phyloP scores from a whole-genome alignment of 1,140 invertebrate species.

The Episyrphus balteatus region DNA sequence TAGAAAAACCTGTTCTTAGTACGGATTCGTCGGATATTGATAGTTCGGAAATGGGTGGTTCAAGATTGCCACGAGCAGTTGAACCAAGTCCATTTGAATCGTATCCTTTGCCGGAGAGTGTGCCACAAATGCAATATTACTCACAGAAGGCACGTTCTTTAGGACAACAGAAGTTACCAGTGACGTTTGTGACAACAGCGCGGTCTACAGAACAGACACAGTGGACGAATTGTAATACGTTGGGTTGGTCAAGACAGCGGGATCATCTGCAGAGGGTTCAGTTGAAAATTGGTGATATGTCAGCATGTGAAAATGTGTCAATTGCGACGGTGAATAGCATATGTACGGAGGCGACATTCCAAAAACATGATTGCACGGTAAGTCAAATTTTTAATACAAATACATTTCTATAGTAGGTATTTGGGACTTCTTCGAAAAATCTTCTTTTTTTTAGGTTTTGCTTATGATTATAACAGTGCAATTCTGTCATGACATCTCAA shows the following conservation, averaged over 20 bases:
- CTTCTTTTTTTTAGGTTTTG: no score
- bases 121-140: constrained; percentile 29
- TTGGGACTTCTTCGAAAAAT: no score
- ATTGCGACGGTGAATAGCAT: constrained; percentile 69
- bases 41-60: constrained; percentile 15
- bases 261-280: constrained; percentile 69
- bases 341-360: constrained; percentile 68
- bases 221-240: constrained; percentile 58
- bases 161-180: constrained; percentile 1
- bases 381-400: constrained; percentile 33
- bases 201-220: constrained; percentile 7
- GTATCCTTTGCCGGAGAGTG: constrained; percentile 26
- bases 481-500: no score
- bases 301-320: constrained; percentile 70
- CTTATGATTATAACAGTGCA: no score
- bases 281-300: constrained; percentile 59
- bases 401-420: background rate
- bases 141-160: background rate
- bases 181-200: constrained; percentile 1
- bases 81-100: constrained; percentile 17
- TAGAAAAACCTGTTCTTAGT: constrained; percentile 3
- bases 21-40: constrained; percentile 5
- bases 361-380: constrained; percentile 68
- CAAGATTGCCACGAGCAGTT: constrained; percentile 27
- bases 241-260: constrained; percentile 71